Base-by-base conservation (phyloP, 2,797 vertebrate genomes). In the Furcifer pardalis region DNA sequence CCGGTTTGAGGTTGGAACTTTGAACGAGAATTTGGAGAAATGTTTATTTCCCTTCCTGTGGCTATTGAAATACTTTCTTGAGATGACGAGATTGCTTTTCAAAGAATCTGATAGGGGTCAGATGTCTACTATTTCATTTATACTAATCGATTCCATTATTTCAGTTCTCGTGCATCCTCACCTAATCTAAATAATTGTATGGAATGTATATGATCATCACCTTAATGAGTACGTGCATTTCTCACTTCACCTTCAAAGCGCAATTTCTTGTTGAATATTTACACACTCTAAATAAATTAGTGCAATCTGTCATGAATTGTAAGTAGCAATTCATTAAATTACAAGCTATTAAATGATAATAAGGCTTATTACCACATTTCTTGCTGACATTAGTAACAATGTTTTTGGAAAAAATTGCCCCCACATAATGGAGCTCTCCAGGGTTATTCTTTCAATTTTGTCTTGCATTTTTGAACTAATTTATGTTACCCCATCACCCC, bases 221-320 rank as follows among this genome's bases (percentile, higher is more conserved):
- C 52, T 59, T 60, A 76, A 60, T 1, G 12, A 44, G 79, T 79
- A 84, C 74, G n/a, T 59, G 27, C 17, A 79, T 5, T 63, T 8
- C 3, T 69, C 0, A 5, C 84, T 83, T 35, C 0, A 65, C 71
- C 87, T 56, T 85, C 90, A 85, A 90, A 91, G 84, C n/a, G n/a
- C 30, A 84, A 84, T 76, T 75, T 85, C 79, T 77, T 85, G 87
- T 85, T 73, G 0, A 91, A 90, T 88, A 86, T 84, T 87, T 84
- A 88, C 52, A 49, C n/a, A 82, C 30, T 27, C 52, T 89, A 84
- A 91, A 85, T 77, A 46, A 89, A 80, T 81, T 83, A 75, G 88
- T 82, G 5, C 84, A 88, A 90, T 90, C 1, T 42, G 52, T 25
- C 83, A 85, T 73, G 78, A 86, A 92, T 90, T 10, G 25, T 85